Base-by-base conservation (phyloP, 2,113 vertebrate species). In the Gallinago undulata region DNA sequence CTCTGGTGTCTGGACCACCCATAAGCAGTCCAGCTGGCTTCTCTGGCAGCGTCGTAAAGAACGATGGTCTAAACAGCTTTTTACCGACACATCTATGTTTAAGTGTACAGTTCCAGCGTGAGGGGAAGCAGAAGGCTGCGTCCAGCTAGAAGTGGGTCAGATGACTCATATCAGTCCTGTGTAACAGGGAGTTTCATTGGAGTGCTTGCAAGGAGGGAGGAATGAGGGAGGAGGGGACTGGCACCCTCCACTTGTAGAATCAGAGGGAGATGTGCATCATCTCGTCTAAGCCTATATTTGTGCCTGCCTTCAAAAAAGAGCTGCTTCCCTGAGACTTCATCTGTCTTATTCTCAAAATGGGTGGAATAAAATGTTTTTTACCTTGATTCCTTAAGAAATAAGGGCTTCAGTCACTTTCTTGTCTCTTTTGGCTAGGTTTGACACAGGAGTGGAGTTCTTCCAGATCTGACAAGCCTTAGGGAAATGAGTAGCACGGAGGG, bases 131-230 rank as follows among this genome's bases (percentile, higher is more conserved):
- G 81, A 77, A 91, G 50, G 66, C 95, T 92, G 12, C 5, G 2
- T 91, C 84, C 81, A 94, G 78, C 91, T 69, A 87, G 66, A 96
- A 95, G 74, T 91, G 89, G 92, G 91, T 96, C 94, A 92, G 92
- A 89, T 96, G 95, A 95, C 33, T 94, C 86, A 92, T 41, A 11
- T 3, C 57, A 62, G 81, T 31, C 55, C 75, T 92, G 2, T 87
- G 67, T 33, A 51, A 74, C 73, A 69, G 69, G 51, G 78, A 67
- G 56, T 64, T 94, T 81, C 27, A 37, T 60, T 1, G 1, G 24
- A 77, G 53, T 1, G 2, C 74, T 78, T 0, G 0, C 43, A 39
- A 57, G 84, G 64, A 63, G 68, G 48, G 62, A 63, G 64, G 28
- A 68, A 67, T 17, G 48, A 84, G 69, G 69, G 67, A 88, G 89